Conservation (phyloP, 2,797 vertebrate species). For the Myiotriccus ornatus region DNA sequence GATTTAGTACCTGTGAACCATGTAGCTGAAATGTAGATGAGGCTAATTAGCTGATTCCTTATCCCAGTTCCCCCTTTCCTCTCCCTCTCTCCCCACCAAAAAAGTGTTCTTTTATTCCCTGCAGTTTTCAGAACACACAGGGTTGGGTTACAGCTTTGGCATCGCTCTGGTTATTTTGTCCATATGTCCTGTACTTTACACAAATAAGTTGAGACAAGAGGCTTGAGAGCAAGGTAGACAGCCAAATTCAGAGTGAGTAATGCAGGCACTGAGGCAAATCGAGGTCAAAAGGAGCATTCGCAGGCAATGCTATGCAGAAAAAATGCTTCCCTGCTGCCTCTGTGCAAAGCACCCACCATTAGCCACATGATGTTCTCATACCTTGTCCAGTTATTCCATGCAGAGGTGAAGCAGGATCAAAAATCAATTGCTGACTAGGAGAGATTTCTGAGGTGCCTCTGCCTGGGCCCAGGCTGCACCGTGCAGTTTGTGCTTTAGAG, state of each 20-base stretch:
- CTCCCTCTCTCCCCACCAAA: not conserved
- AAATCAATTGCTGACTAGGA: not conserved
- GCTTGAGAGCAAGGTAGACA: conserved; percentile 33
- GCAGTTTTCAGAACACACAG: conserved; percentile 12
- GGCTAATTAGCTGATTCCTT: conserved; percentile 61
- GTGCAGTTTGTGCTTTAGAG: not conserved
- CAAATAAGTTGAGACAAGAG: conserved; percentile 66
- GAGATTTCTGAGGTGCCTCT: not conserved
- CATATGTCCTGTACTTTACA: conserved; percentile 58
- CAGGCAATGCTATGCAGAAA: not conserved
- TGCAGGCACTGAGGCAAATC: not conserved
- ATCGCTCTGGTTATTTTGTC: conserved; percentile 63
- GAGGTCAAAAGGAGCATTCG: conserved; percentile 47
- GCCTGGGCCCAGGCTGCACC: not conserved
- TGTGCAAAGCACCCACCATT: not conserved
- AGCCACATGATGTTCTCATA: not conserved
- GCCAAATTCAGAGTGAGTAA: conserved; percentile 69
- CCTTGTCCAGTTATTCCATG: not conserved
- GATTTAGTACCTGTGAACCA: conserved; percentile 71
- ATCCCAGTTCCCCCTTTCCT: not conserved
- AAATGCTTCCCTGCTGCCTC: not conserved
- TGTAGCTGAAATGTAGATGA: conserved; percentile 72
- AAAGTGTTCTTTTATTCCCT: not conserved
- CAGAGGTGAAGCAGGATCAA: not conserved
- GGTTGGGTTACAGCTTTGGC: conserved; percentile 66